Percentiles rank a stretch among this genome's conserved stretches.
These are phyloP conservation scores for Callimorpha dominula DNA, from an alignment of 2,888 invertebrate species.

Conservation along the genomic window DNA sequence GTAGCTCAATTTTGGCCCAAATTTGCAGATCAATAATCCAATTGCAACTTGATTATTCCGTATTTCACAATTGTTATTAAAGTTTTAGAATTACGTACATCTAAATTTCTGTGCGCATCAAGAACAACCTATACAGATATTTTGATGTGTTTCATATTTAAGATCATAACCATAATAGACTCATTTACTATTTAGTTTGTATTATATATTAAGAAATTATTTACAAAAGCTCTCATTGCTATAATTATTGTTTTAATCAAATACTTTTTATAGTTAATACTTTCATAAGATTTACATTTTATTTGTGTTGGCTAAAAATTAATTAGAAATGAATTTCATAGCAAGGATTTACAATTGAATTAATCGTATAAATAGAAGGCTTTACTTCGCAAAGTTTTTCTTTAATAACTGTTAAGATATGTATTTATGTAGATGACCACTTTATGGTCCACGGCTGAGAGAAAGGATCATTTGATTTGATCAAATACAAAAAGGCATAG, in stretches of 20 bases:
- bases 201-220: slow-evolving; percentile 45
- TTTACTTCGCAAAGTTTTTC: background rate
- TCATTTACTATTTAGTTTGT: background rate
- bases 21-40: background rate
- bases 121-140: background rate
- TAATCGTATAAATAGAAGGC: background rate
- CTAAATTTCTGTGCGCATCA: background rate
- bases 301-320: background rate
- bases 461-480: too few species aligned
- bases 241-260: slow-evolving; percentile 21
- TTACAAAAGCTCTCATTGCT: slow-evolving; percentile 58
- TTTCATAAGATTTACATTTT: slow-evolving; percentile 25
- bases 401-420: too few species aligned
- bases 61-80: background rate
- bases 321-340: background rate
- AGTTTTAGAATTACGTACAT: background rate
- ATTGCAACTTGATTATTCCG: background rate
- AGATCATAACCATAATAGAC: background rate
- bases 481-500: too few species aligned
- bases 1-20: slow-evolving; percentile 8
- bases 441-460: too few species aligned
- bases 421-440: background rate
- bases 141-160: background rate
- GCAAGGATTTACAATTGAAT: background rate
- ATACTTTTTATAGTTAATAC: slow-evolving; percentile 15